phyloP scores from a whole-genome alignment of 2,113 vertebrate species.

The Chloropsis hardwickii region DNA sequence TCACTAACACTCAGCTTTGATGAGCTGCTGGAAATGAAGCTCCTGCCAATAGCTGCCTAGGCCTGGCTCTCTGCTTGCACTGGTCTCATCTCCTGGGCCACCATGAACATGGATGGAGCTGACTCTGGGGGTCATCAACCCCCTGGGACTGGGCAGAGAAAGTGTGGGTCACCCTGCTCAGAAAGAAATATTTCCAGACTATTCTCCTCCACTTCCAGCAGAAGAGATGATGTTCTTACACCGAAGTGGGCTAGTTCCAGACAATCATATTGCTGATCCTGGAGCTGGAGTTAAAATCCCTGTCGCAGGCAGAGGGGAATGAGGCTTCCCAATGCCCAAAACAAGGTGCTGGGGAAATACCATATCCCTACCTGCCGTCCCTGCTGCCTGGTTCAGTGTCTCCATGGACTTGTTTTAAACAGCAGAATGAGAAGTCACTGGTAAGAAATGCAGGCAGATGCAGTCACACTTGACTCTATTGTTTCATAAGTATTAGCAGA shows the following conservation, averaged over 20 bases:
- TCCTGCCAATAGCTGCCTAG: background rate
- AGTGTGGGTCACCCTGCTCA: background rate
- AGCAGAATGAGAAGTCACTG: background rate
- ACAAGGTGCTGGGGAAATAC: background rate
- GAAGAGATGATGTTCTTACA: background rate
- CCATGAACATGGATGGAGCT: fast-evolving
- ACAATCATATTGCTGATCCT: background rate
- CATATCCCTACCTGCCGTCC: fast-evolving
- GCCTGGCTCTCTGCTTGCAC: fast-evolving
- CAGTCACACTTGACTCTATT: background rate
- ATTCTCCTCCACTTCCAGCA: background rate
- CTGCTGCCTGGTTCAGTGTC: background rate
- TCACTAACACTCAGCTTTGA: background rate
- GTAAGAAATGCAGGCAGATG: background rate
- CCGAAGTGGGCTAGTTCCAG: background rate
- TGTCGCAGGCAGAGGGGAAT: background rate
- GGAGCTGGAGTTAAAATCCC: background rate
- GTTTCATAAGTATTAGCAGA: background rate
- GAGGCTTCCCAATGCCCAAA: background rate
- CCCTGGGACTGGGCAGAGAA: background rate
- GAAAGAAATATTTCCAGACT: background rate
- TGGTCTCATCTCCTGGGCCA: background rate
- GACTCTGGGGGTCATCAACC: background rate
- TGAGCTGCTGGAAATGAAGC: background rate
- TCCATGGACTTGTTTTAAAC: background rate